Evolutionary conservation across 2,113 vertebrate species (phyloP).

Genomic region (Cololabis saira): DNA sequence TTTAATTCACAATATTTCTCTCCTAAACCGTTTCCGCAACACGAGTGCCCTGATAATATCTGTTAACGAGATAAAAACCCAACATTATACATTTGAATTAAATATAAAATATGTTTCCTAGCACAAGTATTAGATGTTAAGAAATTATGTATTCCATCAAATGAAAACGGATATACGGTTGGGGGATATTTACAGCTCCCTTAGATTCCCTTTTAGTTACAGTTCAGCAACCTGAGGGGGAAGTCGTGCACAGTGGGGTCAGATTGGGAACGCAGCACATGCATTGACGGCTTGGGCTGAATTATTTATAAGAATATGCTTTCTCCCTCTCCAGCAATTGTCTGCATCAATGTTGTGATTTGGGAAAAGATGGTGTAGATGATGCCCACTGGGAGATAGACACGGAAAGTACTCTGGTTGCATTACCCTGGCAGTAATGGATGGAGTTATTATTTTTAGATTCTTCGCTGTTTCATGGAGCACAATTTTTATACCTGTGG

Average conservation of each 20-base stretch:
- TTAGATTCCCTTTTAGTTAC: too few relatives aligned
- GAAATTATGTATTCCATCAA: too few relatives aligned
- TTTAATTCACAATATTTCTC: slow-evolving; percentile 42
- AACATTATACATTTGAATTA: too few relatives aligned
- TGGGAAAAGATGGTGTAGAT: neutral
- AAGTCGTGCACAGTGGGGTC: too few relatives aligned
- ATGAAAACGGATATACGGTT: too few relatives aligned
- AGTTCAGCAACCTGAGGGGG: too few relatives aligned
- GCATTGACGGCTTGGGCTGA: neutral
- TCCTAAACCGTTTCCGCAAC: slow-evolving; percentile 28
- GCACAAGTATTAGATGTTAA: too few relatives aligned
- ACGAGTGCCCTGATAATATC: slow-evolving; percentile 15
- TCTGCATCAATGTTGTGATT: neutral
- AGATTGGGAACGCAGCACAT: neutral
- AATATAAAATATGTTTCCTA: too few relatives aligned
- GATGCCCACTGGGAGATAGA: neutral
- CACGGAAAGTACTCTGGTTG: neutral
- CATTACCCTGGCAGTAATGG: neutral
- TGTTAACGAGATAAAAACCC: slow-evolving; percentile 25
- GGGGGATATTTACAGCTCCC: too few relatives aligned
- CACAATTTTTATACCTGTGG: too few relatives aligned
- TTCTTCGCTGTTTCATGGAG: too few relatives aligned
- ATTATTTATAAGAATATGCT: slow-evolving; percentile 2
- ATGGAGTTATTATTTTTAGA: too few relatives aligned
- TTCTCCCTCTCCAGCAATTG: neutral